Conservation (phyloP, 1,140 invertebrate species). For the Drosophila mauritiana region DNA sequence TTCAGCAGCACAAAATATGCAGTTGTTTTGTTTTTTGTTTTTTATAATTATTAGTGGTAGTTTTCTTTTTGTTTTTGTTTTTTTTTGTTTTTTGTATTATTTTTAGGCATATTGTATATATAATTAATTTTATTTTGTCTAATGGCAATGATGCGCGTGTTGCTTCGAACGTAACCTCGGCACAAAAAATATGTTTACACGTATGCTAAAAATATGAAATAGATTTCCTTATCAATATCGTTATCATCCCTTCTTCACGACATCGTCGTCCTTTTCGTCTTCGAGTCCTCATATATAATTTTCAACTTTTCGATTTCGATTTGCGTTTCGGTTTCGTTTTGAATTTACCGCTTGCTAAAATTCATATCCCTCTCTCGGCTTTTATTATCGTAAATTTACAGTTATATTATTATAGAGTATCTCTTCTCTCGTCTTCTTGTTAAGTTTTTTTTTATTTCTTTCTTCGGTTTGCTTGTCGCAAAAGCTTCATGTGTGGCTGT, state of each 20-base stretch:
- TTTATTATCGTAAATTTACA: conserved; percentile 71
- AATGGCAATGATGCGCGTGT: conserved; percentile 83
- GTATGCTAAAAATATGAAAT: conserved; percentile 78
- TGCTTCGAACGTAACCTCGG: conserved; percentile 76
- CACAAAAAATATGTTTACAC: conserved; percentile 76
- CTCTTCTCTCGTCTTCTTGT: conserved; percentile 13
- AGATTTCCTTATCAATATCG: conserved; percentile 51
- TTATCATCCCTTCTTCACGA: conserved; percentile 14
- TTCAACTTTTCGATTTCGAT: conserved; percentile 48
- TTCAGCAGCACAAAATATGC: conserved; percentile 82
- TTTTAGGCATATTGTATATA: conserved; percentile 55
- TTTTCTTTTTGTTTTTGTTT: conserved; percentile 16
- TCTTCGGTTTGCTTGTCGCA: conserved; percentile 47
- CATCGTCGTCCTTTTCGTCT: conserved; percentile 2
- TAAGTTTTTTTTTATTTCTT: conserved; percentile 14
- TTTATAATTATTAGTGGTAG: conserved; percentile 52
- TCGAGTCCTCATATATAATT: conserved; percentile 3
- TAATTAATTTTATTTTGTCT: conserved; percentile 75
- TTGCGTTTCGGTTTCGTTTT: conserved; percentile 28
- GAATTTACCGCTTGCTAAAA: conserved; percentile 37
- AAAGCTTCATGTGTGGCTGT: conserved; percentile 65
- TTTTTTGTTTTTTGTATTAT: conserved; percentile 35
- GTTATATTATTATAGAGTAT: conserved; percentile 49
- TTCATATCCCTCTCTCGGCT: conserved; percentile 40
- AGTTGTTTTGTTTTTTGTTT: conserved; percentile 49